Percentiles rank a stretch among this genome's conserved stretches.
These are phyloP conservation scores for Brachyhypopomus occidentalis DNA, from an alignment of 2,113 vertebrate genomes.

Conservation along the genomic window DNA sequence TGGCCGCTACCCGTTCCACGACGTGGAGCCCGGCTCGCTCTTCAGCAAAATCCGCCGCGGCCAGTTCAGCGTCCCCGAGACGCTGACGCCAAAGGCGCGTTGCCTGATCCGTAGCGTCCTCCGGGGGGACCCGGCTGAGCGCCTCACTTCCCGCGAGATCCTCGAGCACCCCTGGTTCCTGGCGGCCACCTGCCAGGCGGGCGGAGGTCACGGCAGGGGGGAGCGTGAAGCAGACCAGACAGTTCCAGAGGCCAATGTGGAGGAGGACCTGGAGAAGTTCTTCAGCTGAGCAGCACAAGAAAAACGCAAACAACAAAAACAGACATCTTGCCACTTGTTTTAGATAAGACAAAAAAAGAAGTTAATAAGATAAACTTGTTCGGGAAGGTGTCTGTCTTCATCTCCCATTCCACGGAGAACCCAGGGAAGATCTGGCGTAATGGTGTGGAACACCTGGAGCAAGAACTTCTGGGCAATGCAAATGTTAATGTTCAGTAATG, in stretches of 20 bases:
- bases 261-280: slow-evolving; percentile 95
- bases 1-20: slow-evolving; percentile 98
- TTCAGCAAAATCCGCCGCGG: slow-evolving; percentile 98
- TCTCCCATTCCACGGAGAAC: slow-evolving; percentile 74
- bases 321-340: slow-evolving; percentile 68
- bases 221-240: slow-evolving; percentile 91
- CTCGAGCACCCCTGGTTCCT: slow-evolving; percentile 98
- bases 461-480: slow-evolving; percentile 44
- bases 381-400: slow-evolving; percentile 69
- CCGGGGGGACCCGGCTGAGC: slow-evolving; percentile 90
- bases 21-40: slow-evolving; percentile 95
- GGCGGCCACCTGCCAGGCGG: slow-evolving; percentile 82
- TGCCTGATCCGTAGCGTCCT: slow-evolving; percentile 98
- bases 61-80: slow-evolving; percentile 98
- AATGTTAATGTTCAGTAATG: slow-evolving; percentile 52
- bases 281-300: slow-evolving; percentile 91
- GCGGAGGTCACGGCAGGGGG: slow-evolving; percentile 77
- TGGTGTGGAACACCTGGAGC: slow-evolving; percentile 36
- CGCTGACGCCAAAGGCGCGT: slow-evolving; percentile 95
- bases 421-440: slow-evolving; percentile 46
- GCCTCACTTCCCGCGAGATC: slow-evolving; percentile 96
- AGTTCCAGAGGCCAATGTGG: slow-evolving; percentile 98
- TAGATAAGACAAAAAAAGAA: slow-evolving; percentile 67
- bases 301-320: slow-evolving; percentile 50
- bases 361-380: slow-evolving; percentile 69